Conservation (phyloP, 2,113 vertebrate species). For the Nycticebus coucang region DNA sequence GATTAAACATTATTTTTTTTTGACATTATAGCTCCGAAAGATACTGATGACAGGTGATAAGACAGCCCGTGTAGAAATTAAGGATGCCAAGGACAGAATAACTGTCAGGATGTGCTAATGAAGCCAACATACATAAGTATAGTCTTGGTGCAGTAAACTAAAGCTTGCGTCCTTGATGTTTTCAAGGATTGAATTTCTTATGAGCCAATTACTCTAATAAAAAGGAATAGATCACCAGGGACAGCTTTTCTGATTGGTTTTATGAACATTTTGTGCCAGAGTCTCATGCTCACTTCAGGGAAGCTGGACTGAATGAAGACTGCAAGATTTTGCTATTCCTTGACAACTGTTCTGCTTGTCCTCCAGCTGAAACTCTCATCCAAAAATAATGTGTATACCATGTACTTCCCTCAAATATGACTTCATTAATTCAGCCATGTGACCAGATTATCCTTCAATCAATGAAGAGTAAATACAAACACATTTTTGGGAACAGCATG, state of each 20-base stretch:
- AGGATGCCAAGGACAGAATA: neutral
- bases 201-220: neutral
- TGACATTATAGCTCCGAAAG: neutral
- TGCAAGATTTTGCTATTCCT: neutral
- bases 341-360: neutral
- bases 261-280: neutral
- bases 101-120: neutral
- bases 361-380: neutral
- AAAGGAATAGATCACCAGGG: neutral
- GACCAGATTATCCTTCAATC: neutral
- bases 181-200: neutral
- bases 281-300: neutral
- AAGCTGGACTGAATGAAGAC: neutral
- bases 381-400: neutral
- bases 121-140: neutral
- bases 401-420: neutral
- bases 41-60: neutral
- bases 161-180: neutral
- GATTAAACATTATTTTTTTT: neutral
- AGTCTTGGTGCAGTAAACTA: neutral
- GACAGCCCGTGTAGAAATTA: neutral
- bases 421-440: neutral
- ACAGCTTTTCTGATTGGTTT: neutral
- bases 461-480: neutral
- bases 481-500: neutral